A percentile compares a stretch with the other conserved stretches of the same genome.
Conservation (phyloP, 2,113 vertebrate genomes). For the Sorex fumeus region DNA sequence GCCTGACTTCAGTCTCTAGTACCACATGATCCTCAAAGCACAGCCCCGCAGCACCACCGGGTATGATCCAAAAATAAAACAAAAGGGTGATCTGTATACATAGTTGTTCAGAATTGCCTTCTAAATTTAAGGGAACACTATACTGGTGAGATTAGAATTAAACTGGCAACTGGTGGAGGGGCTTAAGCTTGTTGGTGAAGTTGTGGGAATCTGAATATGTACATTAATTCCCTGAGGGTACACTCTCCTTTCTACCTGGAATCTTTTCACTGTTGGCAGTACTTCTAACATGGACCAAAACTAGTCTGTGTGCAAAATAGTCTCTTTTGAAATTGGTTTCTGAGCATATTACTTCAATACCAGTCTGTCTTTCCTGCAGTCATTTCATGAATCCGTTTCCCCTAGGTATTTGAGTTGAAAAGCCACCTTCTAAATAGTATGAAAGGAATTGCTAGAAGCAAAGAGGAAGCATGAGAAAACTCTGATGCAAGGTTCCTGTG, state of each 20-base stretch:
- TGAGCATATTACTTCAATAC: conserved; percentile 16
- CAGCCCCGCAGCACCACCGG: too few relatives aligned
- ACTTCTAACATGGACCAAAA: conserved; percentile 34
- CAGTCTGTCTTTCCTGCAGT: conserved; percentile 34
- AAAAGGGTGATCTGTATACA: neutral
- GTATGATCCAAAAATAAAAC: too few relatives aligned
- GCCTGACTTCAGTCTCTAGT: too few relatives aligned
- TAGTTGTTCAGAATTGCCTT: conserved; percentile 21
- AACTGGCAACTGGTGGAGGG: neutral
- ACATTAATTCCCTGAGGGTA: neutral
- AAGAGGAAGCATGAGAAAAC: conserved; percentile 26
- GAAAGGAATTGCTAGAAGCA: conserved; percentile 59
- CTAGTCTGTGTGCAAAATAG: conserved; percentile 32
- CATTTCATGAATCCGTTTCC: conserved; percentile 55
- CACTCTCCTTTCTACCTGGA: conserved; percentile 51
- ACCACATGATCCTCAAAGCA: too few relatives aligned
- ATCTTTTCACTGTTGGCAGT: conserved; percentile 31
- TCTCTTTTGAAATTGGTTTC: conserved; percentile 46
- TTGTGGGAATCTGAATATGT: neutral
- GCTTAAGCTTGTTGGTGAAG: neutral
- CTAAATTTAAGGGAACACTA: conserved; percentile 14
- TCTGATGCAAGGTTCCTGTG: neutral
- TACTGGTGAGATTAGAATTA: too few relatives aligned
- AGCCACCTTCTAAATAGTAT: conserved; percentile 48
- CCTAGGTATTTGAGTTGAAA: conserved; percentile 57